phyloP scores from a whole-genome alignment of 2,797 vertebrate genomes.

The Amazonetta brasiliensis region DNA sequence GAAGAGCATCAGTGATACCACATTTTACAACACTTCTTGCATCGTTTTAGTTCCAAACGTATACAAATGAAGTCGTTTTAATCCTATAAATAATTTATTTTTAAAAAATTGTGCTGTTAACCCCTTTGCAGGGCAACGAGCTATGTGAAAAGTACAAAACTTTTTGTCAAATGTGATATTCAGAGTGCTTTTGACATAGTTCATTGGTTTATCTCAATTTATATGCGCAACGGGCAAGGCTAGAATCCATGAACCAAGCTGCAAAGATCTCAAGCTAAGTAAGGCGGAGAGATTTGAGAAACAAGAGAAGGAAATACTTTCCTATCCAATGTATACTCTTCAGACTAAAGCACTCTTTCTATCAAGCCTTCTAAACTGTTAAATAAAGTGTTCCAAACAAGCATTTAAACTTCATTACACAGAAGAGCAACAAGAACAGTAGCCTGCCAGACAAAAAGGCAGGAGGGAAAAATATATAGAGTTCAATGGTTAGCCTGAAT shows the following conservation, averaged over 20 bases:
- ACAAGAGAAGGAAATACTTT: constrained; percentile 85
- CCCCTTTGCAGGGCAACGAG: constrained; percentile 84
- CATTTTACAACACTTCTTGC: constrained; percentile 76
- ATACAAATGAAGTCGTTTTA: constrained; percentile 88
- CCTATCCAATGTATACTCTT: constrained; percentile 91
- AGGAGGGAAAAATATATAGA: constrained; percentile 86
- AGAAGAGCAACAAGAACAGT: constrained; percentile 88
- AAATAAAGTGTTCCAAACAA: constrained; percentile 94
- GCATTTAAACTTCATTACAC: constrained; percentile 90
- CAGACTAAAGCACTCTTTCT: constrained; percentile 92
- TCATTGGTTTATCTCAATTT: constrained; percentile 84
- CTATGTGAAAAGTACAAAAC: constrained; percentile 88
- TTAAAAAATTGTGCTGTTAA: constrained; percentile 88
- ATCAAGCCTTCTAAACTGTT: constrained; percentile 93
- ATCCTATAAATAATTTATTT: constrained; percentile 90
- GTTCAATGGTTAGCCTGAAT: constrained; percentile 88
- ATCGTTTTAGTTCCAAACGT: constrained; percentile 86
- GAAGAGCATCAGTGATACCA: constrained; percentile 74
- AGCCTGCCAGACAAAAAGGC: constrained; percentile 86
- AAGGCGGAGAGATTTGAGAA: constrained; percentile 86
- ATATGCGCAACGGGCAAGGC: constrained; percentile 83
- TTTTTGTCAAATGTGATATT: constrained; percentile 86
- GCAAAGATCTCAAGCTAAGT: constrained; percentile 89
- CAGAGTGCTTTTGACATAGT: constrained; percentile 86
- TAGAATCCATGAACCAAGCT: constrained; percentile 89